Conservation (phyloP, 2,888 invertebrate genomes). For the Drosophila paracracens region DNA sequence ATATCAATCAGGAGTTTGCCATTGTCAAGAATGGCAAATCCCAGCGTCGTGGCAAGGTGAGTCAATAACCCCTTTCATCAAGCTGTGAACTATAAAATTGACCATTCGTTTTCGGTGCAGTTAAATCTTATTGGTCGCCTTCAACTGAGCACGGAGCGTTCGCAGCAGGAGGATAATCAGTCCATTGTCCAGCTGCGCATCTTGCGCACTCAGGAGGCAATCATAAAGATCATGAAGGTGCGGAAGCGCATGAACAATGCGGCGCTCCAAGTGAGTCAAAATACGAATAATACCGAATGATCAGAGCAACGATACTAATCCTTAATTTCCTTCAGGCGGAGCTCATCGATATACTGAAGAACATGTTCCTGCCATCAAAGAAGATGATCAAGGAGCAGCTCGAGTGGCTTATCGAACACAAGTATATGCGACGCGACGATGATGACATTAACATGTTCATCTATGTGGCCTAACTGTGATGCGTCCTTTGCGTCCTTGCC, state of each 20-base stretch:
- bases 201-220: conserved; percentile 97
- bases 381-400: conserved; percentile 99
- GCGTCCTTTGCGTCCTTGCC: conserved; percentile 40
- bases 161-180: conserved; percentile 98
- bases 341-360: conserved; percentile 98
- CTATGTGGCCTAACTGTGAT: conserved; percentile 93
- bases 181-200: conserved; percentile 98
- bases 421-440: conserved; percentile 98
- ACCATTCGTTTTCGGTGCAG: conserved; percentile 73
- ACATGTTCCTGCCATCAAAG: conserved; percentile 99
- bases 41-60: conserved; percentile 95
- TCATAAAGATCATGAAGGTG: conserved; percentile 99
- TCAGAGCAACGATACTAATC: not conserved
- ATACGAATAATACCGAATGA: not conserved
- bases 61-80: not conserved
- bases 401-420: conserved; percentile 99
- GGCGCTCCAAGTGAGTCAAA: conserved; percentile 90
- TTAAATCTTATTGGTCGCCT: conserved; percentile 98
- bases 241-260: conserved; percentile 97
- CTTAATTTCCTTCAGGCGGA: conserved; percentile 89
- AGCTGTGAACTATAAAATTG: not conserved
- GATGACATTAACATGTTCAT: conserved; percentile 99
- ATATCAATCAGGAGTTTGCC: conserved; percentile 99
- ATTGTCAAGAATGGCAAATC: conserved; percentile 97
- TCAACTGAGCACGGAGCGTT: conserved; percentile 97